Evolutionary conservation across 2,797 vertebrate species (phyloP), one percentile per base, ranked within the genome.

Genomic region (Pangasius djambal): DNA sequence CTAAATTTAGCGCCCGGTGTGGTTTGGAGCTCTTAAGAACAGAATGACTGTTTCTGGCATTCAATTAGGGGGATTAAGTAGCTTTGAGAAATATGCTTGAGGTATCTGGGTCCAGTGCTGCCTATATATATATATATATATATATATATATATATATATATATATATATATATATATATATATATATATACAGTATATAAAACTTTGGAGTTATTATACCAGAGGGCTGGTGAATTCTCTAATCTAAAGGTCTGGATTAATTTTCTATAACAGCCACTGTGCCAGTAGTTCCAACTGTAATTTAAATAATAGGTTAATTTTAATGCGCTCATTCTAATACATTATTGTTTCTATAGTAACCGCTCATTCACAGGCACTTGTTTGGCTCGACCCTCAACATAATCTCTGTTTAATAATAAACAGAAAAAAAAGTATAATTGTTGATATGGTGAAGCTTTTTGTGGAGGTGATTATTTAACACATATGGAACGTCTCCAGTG

Each of bases 51-150:
- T 63, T 87, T 50, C 59, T 44, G 16, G 9, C 1, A 2, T 83
- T 50, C 40, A 67, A 44, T 37, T 40, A 44, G 59, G 22, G 31
- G n/a, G 25, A 18, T 72, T 55, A 55, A 10, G 37, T 28, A 50
- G 57, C 61, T 79, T 79, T 34, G 44, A 65, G 44, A 79, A 65
- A 79, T 37, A 18, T 48, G 82, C 61, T 50, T 28, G 81, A 70
- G 8, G n/a, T 57, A 15, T n/a, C 18, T 37, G 44, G 7, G 31
- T 85, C 31, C 31, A 22, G 16, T 70, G 18, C n/a, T 55, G 5
- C 44, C 15, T n/a, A 44, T 44, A 6, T 44, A 44, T 44, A 44
- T 44, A 44, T 44, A 37, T 37, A 37, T 37, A 37, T 37, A 37
- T 37, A 34, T 40, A 40, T 40, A 40, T 40, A 40, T 40, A 40